Evolutionary conservation across 2,113 vertebrate genomes (phyloP).

Genomic region (Pelecanus crispus): DNA sequence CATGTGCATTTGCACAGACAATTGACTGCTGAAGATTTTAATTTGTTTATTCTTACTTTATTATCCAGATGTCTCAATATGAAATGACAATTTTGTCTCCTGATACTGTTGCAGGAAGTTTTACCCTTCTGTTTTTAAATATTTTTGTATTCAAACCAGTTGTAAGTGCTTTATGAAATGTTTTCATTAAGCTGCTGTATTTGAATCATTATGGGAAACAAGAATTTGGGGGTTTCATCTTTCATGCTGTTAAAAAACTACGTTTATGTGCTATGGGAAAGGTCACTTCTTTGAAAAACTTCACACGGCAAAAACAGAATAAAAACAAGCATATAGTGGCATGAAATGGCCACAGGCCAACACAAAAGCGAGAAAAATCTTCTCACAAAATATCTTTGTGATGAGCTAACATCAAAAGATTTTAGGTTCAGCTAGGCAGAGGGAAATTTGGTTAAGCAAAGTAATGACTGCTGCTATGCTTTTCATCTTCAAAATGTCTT

Average conservation of each 20-base stretch:
- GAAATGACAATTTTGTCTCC: background rate
- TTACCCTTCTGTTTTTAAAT: background rate
- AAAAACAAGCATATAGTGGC: background rate
- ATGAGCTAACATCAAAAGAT: background rate
- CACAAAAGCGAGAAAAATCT: background rate
- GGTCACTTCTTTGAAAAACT: background rate
- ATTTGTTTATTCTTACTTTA: background rate
- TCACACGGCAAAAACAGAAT: background rate
- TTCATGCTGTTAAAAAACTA: background rate
- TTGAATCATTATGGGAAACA: background rate
- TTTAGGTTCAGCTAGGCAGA: background rate
- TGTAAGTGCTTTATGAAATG: background rate
- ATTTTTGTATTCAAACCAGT: background rate
- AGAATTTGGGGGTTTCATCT: background rate
- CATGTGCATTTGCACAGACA: background rate
- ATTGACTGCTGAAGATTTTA: background rate
- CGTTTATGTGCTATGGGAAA: background rate
- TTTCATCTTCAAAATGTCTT: conserved; percentile 42
- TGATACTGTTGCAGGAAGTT: background rate
- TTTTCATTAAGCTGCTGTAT: background rate
- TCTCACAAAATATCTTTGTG: background rate
- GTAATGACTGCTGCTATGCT: background rate
- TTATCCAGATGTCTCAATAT: background rate
- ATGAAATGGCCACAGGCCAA: background rate
- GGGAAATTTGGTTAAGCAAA: background rate